A percentile compares a stretch with the other conserved stretches of the same genome.
Conservation (phyloP, 2,888 invertebrate genomes). For the Drosophila meridionalis region DNA sequence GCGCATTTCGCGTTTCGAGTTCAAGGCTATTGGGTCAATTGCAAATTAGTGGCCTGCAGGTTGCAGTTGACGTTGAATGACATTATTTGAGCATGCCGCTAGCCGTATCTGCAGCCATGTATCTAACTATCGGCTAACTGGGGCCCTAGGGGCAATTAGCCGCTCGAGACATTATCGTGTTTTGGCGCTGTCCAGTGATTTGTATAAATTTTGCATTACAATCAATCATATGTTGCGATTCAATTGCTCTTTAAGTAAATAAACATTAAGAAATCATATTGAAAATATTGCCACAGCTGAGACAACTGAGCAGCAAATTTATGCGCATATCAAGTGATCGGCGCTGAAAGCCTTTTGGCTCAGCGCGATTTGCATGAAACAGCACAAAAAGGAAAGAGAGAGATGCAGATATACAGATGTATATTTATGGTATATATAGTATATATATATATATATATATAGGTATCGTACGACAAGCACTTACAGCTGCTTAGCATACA, state of each 20-base stretch:
- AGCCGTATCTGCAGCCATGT: conserved; percentile 10
- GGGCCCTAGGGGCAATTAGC: conserved; percentile 63
- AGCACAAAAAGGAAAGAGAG: conserved; percentile 35
- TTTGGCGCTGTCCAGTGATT: conserved; percentile 54
- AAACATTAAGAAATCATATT: conserved; percentile 69
- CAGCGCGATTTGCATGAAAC: conserved; percentile 58
- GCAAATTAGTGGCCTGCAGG: conserved; percentile 78
- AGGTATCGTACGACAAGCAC: not conserved
- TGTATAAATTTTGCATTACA: conserved; percentile 77
- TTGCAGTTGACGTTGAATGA: conserved; percentile 78
- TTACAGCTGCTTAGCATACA: conserved; percentile 17
- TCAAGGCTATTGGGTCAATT: conserved; percentile 81
- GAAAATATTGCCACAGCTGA: conserved; percentile 24
- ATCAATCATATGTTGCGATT: conserved; percentile 72
- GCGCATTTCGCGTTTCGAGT: conserved; percentile 64
- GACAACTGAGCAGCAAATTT: conserved; percentile 44
- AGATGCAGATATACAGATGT: conserved; percentile 2
- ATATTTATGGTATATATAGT: not conserved
- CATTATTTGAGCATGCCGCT: conserved; percentile 58
- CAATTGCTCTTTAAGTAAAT: conserved; percentile 69
- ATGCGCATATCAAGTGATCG: conserved; percentile 73
- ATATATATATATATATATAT: not conserved
- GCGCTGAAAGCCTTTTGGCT: conserved; percentile 27
- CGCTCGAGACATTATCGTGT: conserved; percentile 60
- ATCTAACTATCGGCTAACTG: not conserved